Evolutionary conservation across 2,797 vertebrate genomes (phyloP), one percentile per base, ranked within the genome.

Genomic region (Champsocephalus gunnari): DNA sequence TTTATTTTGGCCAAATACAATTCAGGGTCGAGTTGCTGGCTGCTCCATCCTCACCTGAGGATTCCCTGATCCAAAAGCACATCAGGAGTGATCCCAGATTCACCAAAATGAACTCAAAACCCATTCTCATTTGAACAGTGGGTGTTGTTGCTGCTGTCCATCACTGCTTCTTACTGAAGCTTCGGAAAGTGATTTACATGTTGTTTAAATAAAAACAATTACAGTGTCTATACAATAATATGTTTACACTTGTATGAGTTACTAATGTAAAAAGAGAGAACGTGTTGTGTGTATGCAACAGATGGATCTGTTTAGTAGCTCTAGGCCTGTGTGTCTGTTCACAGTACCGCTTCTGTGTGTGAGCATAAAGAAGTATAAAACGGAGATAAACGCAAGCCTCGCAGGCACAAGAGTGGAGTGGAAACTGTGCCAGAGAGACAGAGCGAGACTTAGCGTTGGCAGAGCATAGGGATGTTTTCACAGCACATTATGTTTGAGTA

Each of bases 401-500:
- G 55, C 61, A 88, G 77, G 75, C 79, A 77, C 49, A 78, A 16
- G n/a, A 60, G 71, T 45, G 62, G 19, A 85, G 71, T 57, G 63
- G 45, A 85, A 67, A 54, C 34, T 7, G 74, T 79, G 83, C 85
- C 78, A 87, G 69, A 68, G 73, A 79, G 76, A 77, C 49, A 7
- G 61, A 88, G 65, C 8, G 12, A 72, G 78, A 82, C 92, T 76
- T 89, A 90, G 86, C 85, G 84, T 92, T 95, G 95, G 95, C 93
- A 91, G 83, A 93, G 89, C 76, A 74, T 67, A 17, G 84, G 69
- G 88, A 92, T 94, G 94, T 96, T 96, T 95, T 95, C 94, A 84
- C 93, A 96, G 93, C 92, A 93, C 86, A 94, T 95, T 94, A 95
- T 93, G 93, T 90, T 87, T 92, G 90, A 91, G 93, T 94, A 95